A percentile compares a stretch with the other conserved stretches of the same genome.
phyloP scores from a whole-genome alignment of 2,888 invertebrate species.

The Pardosa pseudoannulata region DNA sequence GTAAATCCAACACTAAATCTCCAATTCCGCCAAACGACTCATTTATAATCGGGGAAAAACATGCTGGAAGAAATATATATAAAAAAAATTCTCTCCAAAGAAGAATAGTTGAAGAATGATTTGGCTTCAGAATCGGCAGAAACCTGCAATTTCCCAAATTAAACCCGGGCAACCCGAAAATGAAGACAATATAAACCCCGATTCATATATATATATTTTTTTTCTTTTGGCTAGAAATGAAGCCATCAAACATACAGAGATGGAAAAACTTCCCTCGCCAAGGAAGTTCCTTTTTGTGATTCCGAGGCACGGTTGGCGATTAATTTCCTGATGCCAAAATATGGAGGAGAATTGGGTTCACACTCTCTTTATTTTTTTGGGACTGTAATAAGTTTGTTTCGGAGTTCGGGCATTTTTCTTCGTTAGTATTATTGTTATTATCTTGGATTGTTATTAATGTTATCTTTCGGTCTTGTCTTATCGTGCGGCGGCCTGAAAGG shows the following conservation, averaged over 20 bases:
- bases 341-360: neutral
- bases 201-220: no score
- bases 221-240: conserved; percentile 29
- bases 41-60: neutral
- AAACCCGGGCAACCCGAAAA: no score
- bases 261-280: neutral
- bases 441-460: conserved; percentile 44
- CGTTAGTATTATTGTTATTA: conserved; percentile 47
- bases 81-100: neutral
- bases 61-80: neutral
- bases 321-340: neutral
- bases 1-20: neutral
- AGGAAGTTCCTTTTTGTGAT: conserved; percentile 23
- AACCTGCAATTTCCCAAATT: neutral
- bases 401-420: conserved; percentile 24
- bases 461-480: neutral
- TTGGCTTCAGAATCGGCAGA: neutral
- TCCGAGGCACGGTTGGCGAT: neutral
- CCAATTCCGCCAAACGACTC: neutral
- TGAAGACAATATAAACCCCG: conserved; percentile 12
- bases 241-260: conserved; percentile 24
- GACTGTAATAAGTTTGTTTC: conserved; percentile 24
- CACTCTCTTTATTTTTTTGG: no score
- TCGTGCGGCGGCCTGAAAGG: neutral
- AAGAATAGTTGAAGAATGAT: neutral